Evolutionary conservation across 1,140 invertebrate genomes (phyloP).

Genomic region (Drosophila sp.): DNA sequence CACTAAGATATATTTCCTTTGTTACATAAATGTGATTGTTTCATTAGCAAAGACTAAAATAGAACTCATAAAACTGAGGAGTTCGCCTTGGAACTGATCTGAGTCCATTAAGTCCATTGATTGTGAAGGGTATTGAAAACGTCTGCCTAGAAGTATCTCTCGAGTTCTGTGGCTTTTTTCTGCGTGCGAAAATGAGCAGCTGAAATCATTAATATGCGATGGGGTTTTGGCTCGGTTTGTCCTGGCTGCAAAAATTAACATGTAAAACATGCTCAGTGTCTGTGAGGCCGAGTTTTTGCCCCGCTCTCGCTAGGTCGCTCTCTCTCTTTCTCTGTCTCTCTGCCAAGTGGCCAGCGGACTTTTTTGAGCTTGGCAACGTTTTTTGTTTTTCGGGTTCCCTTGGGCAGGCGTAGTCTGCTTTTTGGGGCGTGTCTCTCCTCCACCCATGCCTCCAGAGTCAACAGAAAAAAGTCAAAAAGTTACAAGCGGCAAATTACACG

Average conservation of each 20-base stretch:
- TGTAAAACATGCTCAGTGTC: conserved; percentile 58
- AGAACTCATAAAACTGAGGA: too few relatives aligned
- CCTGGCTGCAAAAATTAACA: conserved; percentile 52
- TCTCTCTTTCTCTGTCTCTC: not conserved
- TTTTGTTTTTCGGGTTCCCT: conserved; percentile 40
- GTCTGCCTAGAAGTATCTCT: not conserved
- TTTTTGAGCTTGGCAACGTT: conserved; percentile 26
- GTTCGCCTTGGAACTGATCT: too few relatives aligned
- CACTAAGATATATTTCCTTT: too few relatives aligned
- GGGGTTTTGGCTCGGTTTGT: conserved; percentile 22
- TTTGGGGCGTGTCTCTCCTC: conserved; percentile 39
- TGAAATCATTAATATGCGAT: conserved; percentile 62
- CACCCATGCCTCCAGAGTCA: not conserved
- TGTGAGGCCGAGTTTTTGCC: conserved; percentile 40
- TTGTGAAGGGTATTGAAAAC: not conserved
- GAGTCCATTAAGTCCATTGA: too few relatives aligned
- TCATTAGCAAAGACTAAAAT: too few relatives aligned
- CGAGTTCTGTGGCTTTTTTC: conserved; percentile 32
- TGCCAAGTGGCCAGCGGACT: conserved; percentile 36
- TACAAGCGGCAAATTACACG: conserved; percentile 76
- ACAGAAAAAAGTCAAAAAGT: conserved; percentile 66
- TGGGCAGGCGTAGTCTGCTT: conserved; percentile 39
- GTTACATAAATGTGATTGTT: too few relatives aligned
- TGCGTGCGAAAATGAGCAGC: conserved; percentile 72
- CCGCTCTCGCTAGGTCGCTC: too few relatives aligned